Evolutionary conservation across 53 echinoderm and acorn worm species (phyloP).

Genomic region (Mesocentrotus franciscanus): DNA sequence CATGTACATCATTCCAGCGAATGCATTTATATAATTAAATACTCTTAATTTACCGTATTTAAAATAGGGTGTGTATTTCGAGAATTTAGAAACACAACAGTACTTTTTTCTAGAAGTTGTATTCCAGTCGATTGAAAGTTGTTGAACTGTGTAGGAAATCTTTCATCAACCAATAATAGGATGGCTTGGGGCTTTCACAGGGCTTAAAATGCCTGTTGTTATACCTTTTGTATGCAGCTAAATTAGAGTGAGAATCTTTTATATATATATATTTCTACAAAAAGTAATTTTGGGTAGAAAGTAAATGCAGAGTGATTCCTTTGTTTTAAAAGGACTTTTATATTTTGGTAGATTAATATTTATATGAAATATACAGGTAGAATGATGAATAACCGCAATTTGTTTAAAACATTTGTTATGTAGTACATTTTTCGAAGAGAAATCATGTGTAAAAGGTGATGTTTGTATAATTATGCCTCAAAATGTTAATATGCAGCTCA

Average conservation of each 20-base stretch:
- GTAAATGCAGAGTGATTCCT: not conserved
- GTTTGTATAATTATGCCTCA: not conserved
- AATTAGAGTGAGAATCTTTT: not conserved
- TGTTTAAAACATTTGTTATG: not conserved
- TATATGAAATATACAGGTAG: not conserved
- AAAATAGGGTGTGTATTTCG: too few relatives aligned
- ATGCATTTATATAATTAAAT: too few relatives aligned
- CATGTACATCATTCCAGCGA: too few relatives aligned
- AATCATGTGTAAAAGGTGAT: not conserved
- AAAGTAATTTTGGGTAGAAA: not conserved
- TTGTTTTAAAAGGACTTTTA: conserved; percentile 15
- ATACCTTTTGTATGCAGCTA: not conserved
- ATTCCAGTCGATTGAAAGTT: not conserved
- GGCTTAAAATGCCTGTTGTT: not conserved
- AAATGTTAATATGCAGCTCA: not conserved
- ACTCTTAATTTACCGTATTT: too few relatives aligned
- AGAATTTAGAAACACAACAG: not conserved
- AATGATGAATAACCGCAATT: not conserved
- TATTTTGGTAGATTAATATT: not conserved
- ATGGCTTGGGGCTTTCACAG: not conserved
- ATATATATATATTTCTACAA: not conserved
- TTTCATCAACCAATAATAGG: not conserved
- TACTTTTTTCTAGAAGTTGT: not conserved
- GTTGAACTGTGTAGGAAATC: not conserved
- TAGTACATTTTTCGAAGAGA: not conserved